Base-by-base conservation (phyloP, 2,113 vertebrate species). In the Rutilus rutilus region DNA sequence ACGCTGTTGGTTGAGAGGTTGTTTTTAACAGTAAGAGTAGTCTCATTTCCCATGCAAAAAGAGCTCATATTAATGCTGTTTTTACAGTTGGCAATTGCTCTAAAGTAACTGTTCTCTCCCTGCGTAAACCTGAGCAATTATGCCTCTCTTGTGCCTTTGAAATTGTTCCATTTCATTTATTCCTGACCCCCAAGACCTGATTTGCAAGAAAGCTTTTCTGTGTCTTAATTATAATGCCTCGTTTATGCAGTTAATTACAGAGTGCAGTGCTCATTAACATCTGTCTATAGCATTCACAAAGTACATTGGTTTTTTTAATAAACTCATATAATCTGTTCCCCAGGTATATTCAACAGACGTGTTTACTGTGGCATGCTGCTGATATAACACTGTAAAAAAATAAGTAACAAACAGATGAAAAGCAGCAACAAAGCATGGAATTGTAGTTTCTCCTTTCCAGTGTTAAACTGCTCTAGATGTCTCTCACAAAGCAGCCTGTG, bases 211-310 rank as follows among this genome's bases (percentile, higher is more conserved):
- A 93, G 92, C 89, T 91, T 92, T 92, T 84, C 90, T 86, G 78
- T 86, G 88, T 94, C 90, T 93, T 94, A 95, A 95, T 95, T 94
- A 94, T 88, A 93, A 92, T 89, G 82, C 89, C 88, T 85, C 86
- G 54, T 94, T 94, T 91, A 92, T 91, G 90, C 92, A 92, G 91
- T 92, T 94, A 94, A 95, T 95, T 95, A 93, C 91, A 89, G 89
- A 50, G 88, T 87, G 90, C 91, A 64, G 83, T 80, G 75, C 91
- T 91, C 75, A 86, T 93, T 92, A 91, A 89, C 90, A 90, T 74
- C 90, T 83, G 93, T 94, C 93, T 93, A 73, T 85, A 59, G 76
- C 87, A 71, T 88, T 94, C 92, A 92, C 69, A 15, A 74, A 83
- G 89, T 92, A 93, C 91, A 92, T 78, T 88, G 57, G 15, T 54